A percentile compares a stretch with the other conserved stretches of the same genome.
Conservation (phyloP, 2,888 invertebrate species). For the Agrochola circellaris region DNA sequence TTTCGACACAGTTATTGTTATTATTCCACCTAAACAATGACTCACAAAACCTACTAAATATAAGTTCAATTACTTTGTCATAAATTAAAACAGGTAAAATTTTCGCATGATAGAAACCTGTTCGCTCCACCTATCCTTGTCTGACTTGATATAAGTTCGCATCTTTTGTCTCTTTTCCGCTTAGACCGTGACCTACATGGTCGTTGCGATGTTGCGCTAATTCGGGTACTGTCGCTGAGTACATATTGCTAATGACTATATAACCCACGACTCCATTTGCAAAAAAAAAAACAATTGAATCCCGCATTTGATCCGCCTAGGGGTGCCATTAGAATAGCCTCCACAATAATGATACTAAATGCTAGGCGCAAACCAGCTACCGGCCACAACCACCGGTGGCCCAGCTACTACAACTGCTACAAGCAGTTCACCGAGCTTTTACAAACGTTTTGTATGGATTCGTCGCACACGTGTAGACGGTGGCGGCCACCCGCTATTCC, state of each 20-base stretch:
- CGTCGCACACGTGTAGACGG: too few species aligned
- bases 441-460: too few species aligned
- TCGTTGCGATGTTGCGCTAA: conserved; percentile 79
- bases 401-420: too few species aligned
- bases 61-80: not conserved
- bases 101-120: conserved; percentile 58
- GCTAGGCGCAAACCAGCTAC: too few species aligned
- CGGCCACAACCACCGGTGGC: too few species aligned
- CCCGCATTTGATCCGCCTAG: not conserved
- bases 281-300: not conserved
- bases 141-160: conserved; percentile 44
- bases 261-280: not conserved
- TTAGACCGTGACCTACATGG: conserved; percentile 85
- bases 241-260: conserved; percentile 26
- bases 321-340: not conserved
- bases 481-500: too few species aligned
- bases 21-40: not conserved
- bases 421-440: too few species aligned
- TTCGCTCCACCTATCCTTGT: conserved; percentile 63
- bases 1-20: conserved; percentile 1
- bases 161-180: conserved; percentile 69
- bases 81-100: conserved; percentile 56
- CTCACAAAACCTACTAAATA: not conserved
- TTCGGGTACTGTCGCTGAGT: conserved; percentile 76
- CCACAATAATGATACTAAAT: not conserved